These are phyloP conservation scores for Dicycla oo DNA, from an alignment of 2,888 invertebrate species.

Conservation along the genomic window DNA sequence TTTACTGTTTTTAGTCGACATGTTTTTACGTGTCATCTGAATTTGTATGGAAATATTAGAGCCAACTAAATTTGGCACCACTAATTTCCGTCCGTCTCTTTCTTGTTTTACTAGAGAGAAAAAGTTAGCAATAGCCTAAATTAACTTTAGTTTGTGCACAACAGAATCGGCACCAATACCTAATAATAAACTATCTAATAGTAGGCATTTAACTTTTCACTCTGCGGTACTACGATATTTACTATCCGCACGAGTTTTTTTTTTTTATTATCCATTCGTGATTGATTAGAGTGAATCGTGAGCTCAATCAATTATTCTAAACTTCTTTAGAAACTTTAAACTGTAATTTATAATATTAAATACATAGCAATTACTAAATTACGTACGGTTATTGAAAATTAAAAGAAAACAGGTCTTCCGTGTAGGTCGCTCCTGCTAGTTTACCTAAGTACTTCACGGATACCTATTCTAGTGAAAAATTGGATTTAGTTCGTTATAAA, in stretches of 20 bases:
- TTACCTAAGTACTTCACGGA: constrained; percentile 12
- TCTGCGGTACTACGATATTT: constrained; percentile 25
- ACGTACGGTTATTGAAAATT: constrained; percentile 4
- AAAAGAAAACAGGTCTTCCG: not conserved
- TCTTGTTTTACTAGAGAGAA: no score
- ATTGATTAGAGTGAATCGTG: constrained; percentile 53
- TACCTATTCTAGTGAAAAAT: constrained; percentile 3
- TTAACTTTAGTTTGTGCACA: no score
- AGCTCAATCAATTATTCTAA: constrained; percentile 43
- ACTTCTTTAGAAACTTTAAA: constrained; percentile 28
- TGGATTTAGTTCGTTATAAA: constrained; percentile 19
- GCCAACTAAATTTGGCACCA: no score
- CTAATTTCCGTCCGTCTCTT: no score
- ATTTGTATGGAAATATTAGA: no score
- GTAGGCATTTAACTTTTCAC: constrained; percentile 22
- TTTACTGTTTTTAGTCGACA: no score
- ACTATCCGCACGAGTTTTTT: constrained; percentile 33
- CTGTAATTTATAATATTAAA: constrained; percentile 9
- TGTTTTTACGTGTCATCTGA: no score
- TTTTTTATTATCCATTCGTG: constrained; percentile 46
- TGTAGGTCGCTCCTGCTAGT: not conserved
- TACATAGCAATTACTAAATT: constrained; percentile 26
- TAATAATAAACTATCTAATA: constrained; percentile 1
- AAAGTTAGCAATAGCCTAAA: no score
- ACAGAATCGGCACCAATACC: no score